Percentiles rank a stretch among this genome's conserved stretches.
phyloP scores from a whole-genome alignment of 92 coral and sea anemone species.

The Chrysogorgia sp. region DNA sequence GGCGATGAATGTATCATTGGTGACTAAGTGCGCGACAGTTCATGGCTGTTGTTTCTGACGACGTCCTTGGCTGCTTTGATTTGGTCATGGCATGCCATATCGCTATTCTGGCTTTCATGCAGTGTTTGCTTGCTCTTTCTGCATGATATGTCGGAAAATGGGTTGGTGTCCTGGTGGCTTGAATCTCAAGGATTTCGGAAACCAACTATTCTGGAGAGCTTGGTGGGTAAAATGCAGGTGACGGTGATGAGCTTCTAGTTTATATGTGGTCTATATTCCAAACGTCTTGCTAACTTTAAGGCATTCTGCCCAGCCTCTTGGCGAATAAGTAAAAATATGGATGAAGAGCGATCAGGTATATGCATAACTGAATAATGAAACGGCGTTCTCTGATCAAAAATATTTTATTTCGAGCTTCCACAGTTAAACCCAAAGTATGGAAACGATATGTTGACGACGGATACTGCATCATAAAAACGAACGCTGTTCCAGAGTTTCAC shows the following conservation, averaged over 20 bases:
- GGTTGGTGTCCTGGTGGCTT: slow-evolving; percentile 19
- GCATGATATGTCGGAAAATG: slow-evolving; percentile 35
- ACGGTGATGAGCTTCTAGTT: slow-evolving; percentile 31
- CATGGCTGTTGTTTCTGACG: not conserved
- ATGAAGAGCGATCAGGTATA: slow-evolving; percentile 10
- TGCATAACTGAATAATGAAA: too few relatives aligned
- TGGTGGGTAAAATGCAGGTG: not conserved
- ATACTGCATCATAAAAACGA: too few relatives aligned
- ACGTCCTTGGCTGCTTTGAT: not conserved
- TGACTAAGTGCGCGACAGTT: slow-evolving; percentile 14
- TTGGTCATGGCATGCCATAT: slow-evolving; percentile 48
- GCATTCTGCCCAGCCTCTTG: slow-evolving; percentile 56
- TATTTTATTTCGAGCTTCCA: too few relatives aligned
- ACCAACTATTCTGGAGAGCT: slow-evolving; percentile 15
- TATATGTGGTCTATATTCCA: slow-evolving; percentile 35
- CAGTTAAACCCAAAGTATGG: too few relatives aligned
- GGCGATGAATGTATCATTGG: slow-evolving; percentile 14
- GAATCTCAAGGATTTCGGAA: slow-evolving; percentile 22
- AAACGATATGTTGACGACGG: too few relatives aligned
- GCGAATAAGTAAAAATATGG: slow-evolving; percentile 48
- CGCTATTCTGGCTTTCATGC: slow-evolving; percentile 41
- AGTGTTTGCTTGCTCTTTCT: slow-evolving; percentile 45
- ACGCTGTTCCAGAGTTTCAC: too few relatives aligned
- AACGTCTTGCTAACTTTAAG: slow-evolving; percentile 30
- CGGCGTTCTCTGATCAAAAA: too few relatives aligned